Evolutionary conservation across 2,113 vertebrate species (phyloP).

Genomic region (Cinclus cinclus): DNA sequence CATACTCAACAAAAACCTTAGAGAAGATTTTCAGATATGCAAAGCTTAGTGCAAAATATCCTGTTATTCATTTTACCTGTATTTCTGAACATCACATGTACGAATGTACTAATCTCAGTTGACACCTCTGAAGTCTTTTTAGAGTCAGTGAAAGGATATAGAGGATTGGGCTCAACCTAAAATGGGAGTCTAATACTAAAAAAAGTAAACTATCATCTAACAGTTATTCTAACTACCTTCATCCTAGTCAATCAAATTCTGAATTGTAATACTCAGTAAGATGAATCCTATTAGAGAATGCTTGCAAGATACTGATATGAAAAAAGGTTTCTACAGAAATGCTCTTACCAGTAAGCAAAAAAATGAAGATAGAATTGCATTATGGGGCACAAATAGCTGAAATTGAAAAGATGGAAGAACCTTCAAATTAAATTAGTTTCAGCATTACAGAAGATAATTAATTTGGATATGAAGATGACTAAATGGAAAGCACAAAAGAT

Average conservation of each 20-base stretch:
- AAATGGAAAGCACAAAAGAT: background rate
- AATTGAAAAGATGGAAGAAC: background rate
- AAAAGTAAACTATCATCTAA: background rate
- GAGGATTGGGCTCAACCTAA: background rate
- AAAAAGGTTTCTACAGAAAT: background rate
- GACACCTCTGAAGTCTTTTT: background rate
- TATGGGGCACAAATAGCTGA: background rate
- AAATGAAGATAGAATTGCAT: background rate
- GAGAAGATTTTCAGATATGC: background rate
- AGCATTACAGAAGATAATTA: background rate
- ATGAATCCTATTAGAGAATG: background rate
- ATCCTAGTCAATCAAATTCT: background rate
- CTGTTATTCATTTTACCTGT: background rate
- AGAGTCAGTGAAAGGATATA: background rate
- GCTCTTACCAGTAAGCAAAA: background rate
- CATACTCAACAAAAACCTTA: background rate
- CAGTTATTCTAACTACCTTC: background rate
- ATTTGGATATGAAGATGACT: background rate
- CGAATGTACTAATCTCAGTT: background rate
- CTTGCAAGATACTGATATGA: background rate
- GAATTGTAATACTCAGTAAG: background rate
- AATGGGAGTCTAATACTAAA: background rate
- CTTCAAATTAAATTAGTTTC: conserved; percentile 8
- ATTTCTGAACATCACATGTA: background rate
- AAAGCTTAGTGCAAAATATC: background rate